Percentiles rank a stretch among this genome's conserved stretches.
Evolutionary conservation across 53 echinoderm and acorn worm genomes (phyloP).

Genomic region (Holothuria leucospilota): DNA sequence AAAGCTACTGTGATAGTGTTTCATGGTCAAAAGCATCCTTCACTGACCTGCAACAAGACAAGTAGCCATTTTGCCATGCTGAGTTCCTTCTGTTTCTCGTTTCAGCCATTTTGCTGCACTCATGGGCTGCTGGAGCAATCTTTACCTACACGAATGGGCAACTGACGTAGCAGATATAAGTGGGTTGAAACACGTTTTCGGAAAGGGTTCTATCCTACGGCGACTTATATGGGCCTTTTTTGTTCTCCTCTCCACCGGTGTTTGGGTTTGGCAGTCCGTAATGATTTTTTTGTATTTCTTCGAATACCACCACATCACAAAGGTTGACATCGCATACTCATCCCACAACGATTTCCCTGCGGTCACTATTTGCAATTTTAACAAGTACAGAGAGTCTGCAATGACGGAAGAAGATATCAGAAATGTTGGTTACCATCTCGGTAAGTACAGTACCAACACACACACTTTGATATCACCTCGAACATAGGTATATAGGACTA

Average conservation of each 20-base stretch:
- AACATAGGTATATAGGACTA: too few species aligned
- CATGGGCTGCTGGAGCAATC: conserved; percentile 8
- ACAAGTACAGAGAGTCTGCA: conserved; percentile 83
- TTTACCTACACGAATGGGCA: conserved; percentile 59
- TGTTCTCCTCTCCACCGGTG: conserved; percentile 48
- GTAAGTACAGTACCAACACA: conserved; percentile 39
- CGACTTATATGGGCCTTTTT: conserved; percentile 67
- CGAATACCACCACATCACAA: conserved; percentile 72
- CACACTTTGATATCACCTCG: too few species aligned
- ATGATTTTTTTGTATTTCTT: conserved; percentile 46
- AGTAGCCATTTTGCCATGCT: too few species aligned
- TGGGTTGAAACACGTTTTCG: conserved; percentile 75
- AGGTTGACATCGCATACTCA: conserved; percentile 68
- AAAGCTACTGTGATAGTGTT: too few species aligned
- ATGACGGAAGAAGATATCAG: conserved; percentile 68
- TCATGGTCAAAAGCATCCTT: too few species aligned
- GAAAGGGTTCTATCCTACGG: conserved; percentile 61
- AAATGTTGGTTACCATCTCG: conserved; percentile 73
- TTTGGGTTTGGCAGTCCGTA: conserved; percentile 47
- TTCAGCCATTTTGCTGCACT: neutral
- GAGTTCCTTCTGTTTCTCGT: too few species aligned
- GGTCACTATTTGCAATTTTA: conserved; percentile 81
- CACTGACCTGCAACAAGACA: too few species aligned
- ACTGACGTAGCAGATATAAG: conserved; percentile 73
- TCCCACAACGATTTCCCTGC: conserved; percentile 71